Evolutionary conservation across 2,888 invertebrate species (phyloP), one percentile per base, ranked within the genome.

Genomic region (Caenorhabditis uteleia): DNA sequence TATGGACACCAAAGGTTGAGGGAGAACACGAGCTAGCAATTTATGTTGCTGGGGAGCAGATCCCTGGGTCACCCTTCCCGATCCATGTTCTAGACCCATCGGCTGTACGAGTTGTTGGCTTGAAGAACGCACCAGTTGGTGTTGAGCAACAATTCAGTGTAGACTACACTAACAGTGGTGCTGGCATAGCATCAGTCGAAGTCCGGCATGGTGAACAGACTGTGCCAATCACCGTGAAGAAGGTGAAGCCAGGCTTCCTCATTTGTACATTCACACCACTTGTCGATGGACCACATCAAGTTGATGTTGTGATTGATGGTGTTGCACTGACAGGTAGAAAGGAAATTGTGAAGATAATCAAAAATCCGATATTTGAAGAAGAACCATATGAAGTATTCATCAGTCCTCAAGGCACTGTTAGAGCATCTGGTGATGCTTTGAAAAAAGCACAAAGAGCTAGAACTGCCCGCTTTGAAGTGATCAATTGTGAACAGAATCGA

Each of bases 261-360:
- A 69, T 76, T 16, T 78, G 79, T 53, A 51, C 72, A 2, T 82
- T 93, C 85, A 91, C 92, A 84, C 95, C 95, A 0, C 89, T 90
- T 0, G 87, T 91, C 34, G 90, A 92, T 1, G 91, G 93, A 21
- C 91, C 92, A 2, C 94, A 95, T 84, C 88, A 90, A 76, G 88
- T 95, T 56, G 89, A 90, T 61, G 88, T 95, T 47, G 88, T 90
- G 74, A 93, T 92, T 86, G 93, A 93, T 84, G 91, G 91, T 43
- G 89, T 92, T 38, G 91, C 91, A 49, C 78, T 85, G 18, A 84
- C 85, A 56, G 85, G 85, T 85, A 23, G 40, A 18, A 14, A 8
- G 10, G 8, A n/a, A 10, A 36, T 8, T 18, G 4, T 10, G 12
- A 8, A 20, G n/a, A 45, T 20, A 4, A 26, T 47, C 7, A 18